phyloP scores from a whole-genome alignment of 2,888 invertebrate species.

The Polyommatus iphigenia region DNA sequence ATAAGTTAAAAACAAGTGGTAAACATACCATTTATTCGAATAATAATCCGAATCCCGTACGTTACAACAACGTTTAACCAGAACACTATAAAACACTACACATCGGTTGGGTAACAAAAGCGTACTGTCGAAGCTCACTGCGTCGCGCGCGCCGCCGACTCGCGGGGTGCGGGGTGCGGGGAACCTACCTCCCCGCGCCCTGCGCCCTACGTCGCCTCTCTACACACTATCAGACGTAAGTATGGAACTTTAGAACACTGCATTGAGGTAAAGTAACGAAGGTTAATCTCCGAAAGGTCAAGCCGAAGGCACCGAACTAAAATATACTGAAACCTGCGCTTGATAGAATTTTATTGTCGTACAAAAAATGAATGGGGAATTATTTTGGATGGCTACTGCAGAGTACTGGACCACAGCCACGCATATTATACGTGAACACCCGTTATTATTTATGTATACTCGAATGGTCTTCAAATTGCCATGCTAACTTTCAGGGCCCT shows the following conservation, averaged over 20 bases:
- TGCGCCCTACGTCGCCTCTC: too few relatives aligned
- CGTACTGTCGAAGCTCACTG: neutral
- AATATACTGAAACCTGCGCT: slow-evolving; percentile 52
- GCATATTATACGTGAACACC: neutral
- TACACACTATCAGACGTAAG: too few relatives aligned
- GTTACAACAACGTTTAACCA: neutral
- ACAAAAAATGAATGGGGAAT: neutral
- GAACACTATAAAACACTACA: neutral
- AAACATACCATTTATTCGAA: neutral
- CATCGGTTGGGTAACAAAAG: neutral
- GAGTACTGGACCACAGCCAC: neutral
- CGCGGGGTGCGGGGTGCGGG: too few relatives aligned
- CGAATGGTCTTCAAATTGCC: too few relatives aligned
- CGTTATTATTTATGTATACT: too few relatives aligned
- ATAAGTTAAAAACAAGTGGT: neutral
- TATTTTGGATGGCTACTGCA: neutral
- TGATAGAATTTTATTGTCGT: slow-evolving; percentile 51
- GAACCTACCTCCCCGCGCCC: too few relatives aligned
- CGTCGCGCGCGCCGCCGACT: too few relatives aligned
- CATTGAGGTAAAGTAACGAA: too few relatives aligned
- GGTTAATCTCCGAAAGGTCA: too few relatives aligned
- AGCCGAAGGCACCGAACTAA: too few relatives aligned
- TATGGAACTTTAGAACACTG: too few relatives aligned
- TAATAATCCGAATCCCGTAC: neutral
- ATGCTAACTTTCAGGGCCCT: too few relatives aligned